These are phyloP conservation scores for Bryconaethiops microstoma DNA, from an alignment of 2,797 vertebrate species.

Conservation along the genomic window DNA sequence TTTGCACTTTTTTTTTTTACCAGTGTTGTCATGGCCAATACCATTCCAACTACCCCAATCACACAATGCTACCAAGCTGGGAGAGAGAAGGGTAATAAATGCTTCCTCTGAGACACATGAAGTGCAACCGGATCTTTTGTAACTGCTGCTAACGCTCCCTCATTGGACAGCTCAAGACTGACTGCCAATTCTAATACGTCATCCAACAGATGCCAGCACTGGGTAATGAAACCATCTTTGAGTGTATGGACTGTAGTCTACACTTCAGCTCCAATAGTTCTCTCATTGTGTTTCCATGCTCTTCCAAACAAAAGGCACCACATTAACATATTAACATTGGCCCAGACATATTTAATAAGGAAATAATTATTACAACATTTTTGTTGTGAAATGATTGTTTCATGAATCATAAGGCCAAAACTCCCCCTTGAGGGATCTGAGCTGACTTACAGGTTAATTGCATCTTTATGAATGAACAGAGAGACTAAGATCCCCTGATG, in stretches of 20 bases:
- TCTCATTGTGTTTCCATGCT: conserved; percentile 10
- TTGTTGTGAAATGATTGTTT: conserved; percentile 25
- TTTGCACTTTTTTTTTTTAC: no score
- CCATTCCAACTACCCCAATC: no score
- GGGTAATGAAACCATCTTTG: neutral
- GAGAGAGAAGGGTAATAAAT: no score
- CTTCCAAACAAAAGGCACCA: conserved; percentile 12
- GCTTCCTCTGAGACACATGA: no score
- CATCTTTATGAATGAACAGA: neutral
- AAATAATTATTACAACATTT: conserved; percentile 14
- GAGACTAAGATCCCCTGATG: conserved; percentile 11
- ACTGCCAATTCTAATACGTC: no score
- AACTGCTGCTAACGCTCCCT: no score
- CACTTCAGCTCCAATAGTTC: conserved; percentile 2
- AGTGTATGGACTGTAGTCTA: conserved; percentile 10
- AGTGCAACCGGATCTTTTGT: no score
- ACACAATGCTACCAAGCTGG: no score
- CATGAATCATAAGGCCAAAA: conserved; percentile 28
- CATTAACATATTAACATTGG: conserved; percentile 39
- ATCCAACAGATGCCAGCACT: no score
- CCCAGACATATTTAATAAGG: conserved; percentile 43
- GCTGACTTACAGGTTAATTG: conserved; percentile 16
- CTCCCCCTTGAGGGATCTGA: conserved; percentile 6
- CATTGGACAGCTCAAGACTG: no score
- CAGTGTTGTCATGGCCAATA: no score